Conservation (phyloP, 2,113 vertebrate genomes). For the Pleuronectes platessa region DNA sequence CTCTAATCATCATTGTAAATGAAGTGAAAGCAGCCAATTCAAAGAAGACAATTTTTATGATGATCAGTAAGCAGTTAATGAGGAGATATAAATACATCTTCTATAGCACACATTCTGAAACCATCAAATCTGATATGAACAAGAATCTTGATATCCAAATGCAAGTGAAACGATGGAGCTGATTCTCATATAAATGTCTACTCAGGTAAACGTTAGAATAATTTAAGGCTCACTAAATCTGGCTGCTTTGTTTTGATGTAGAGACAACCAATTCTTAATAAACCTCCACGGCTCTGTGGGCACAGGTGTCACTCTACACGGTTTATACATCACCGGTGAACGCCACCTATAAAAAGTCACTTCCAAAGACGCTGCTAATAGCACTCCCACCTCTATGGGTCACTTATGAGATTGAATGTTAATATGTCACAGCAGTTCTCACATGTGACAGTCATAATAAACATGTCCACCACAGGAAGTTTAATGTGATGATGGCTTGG, state of each 20-base stretch:
- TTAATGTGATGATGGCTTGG: constrained; percentile 48
- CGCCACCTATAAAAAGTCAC: constrained; percentile 69
- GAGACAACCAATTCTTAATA: constrained; percentile 48
- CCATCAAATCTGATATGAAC: too few species aligned
- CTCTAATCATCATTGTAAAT: too few species aligned
- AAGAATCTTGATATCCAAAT: constrained; percentile 1
- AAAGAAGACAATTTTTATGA: too few species aligned
- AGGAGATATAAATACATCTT: too few species aligned
- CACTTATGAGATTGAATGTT: constrained; percentile 72
- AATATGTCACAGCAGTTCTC: constrained; percentile 41
- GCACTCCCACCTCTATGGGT: constrained; percentile 40
- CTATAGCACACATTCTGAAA: too few species aligned
- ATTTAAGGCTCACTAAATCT: constrained; percentile 53
- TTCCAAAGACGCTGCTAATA: constrained; percentile 53
- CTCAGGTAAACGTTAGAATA: constrained; percentile 49
- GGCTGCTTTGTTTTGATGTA: constrained; percentile 24
- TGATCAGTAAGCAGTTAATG: too few species aligned
- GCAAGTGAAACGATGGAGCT: not conserved
- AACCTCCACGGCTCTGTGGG: not conserved
- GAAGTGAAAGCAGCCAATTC: too few species aligned
- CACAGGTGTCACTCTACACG: constrained; percentile 34
- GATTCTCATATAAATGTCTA: constrained; percentile 54
- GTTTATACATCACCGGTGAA: constrained; percentile 34
- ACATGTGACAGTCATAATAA: constrained; percentile 60
- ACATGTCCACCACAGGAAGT: constrained; percentile 43